Base-by-base conservation (phyloP, 1,140 invertebrate species). In the Macrobrachium rosenbergii region DNA sequence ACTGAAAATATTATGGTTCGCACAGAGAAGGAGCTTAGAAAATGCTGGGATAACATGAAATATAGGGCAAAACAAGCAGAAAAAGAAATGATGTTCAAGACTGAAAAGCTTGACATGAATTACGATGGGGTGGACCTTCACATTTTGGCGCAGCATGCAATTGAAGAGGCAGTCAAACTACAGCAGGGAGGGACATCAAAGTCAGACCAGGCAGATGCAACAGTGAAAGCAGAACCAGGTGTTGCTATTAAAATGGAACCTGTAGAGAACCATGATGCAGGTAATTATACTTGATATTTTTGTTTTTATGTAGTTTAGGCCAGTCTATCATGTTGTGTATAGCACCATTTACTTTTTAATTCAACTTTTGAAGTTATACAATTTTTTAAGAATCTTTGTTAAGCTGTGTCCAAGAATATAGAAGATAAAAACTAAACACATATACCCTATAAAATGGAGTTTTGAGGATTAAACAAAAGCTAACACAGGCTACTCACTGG, bases 41-140 rank as follows among this genome's bases (percentile, higher is more conserved):
- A 90, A 69, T 90, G 89, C 58, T 90, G 89, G 89, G 89, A 90
- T 59, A 90, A 90, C 59, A 90, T 90, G 89, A 90, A 90, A 43
- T 90, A 90, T 76, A 78, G 89, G 76, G 89, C 89, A 23, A 90
- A 87, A 63, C 87, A 88, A 69, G 89, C 89, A 52, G 89, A 90
- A 75, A 90, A 90, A 62, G 89, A 90, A 52, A 52, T 52, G 59
- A 88, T 88, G 83, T 59, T 81, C 17, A 86, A 86, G 77, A 69
- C 52, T 5, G 52, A 52, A 12, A 52, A 58, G 64, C 75, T 77
- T 17, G 80, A 82, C 37, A 37, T 21, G 59, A 67, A 19, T n/a
- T 69, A 69, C 45, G 67, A 28, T 59, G 81, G 81, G 28, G 45
- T 80, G 28, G 59, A 78, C 28, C 60, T 87, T 45, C 79, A 87